These are phyloP conservation scores for Holothuria leucospilota DNA, from an alignment of 53 echinoderm and acorn worm species.

Conservation along the genomic window DNA sequence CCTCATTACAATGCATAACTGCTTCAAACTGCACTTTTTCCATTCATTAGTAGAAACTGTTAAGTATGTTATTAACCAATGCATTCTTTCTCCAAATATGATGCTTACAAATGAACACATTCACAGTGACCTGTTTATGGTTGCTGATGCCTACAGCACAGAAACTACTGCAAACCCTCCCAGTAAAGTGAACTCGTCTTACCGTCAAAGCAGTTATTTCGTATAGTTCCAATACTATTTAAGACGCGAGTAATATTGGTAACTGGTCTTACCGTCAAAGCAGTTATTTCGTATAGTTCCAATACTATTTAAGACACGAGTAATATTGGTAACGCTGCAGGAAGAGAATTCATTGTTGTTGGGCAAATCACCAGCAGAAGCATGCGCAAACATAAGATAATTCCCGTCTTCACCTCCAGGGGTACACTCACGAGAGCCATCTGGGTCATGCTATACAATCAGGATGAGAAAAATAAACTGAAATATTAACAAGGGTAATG, in stretches of 20 bases:
- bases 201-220: slow-evolving; percentile 81
- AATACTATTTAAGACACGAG: slow-evolving; percentile 58
- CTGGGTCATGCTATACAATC: slow-evolving; percentile 77
- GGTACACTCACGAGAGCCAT: slow-evolving; percentile 47
- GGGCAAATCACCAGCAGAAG: slow-evolving; percentile 72
- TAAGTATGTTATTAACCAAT: no score
- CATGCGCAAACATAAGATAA: slow-evolving; percentile 89
- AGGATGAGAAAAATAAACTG: background rate
- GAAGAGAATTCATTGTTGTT: slow-evolving; percentile 85
- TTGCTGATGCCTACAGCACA: no score
- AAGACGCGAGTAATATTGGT: slow-evolving; percentile 62
- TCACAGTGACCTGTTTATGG: no score
- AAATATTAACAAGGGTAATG: background rate
- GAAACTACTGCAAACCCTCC: no score
- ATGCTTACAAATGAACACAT: no score
- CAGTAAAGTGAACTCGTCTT: slow-evolving; percentile 3
- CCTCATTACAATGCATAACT: no score
- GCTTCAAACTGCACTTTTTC: no score
- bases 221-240: slow-evolving; percentile 50
- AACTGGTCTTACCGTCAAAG: slow-evolving; percentile 73
- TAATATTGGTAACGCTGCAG: slow-evolving; percentile 72
- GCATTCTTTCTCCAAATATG: no score
- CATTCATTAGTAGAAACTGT: no score
- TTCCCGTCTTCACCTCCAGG: slow-evolving; percentile 79
- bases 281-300: slow-evolving; percentile 66